phyloP scores from a whole-genome alignment of 2,797 vertebrate species.

The Chelon labrosus region DNA sequence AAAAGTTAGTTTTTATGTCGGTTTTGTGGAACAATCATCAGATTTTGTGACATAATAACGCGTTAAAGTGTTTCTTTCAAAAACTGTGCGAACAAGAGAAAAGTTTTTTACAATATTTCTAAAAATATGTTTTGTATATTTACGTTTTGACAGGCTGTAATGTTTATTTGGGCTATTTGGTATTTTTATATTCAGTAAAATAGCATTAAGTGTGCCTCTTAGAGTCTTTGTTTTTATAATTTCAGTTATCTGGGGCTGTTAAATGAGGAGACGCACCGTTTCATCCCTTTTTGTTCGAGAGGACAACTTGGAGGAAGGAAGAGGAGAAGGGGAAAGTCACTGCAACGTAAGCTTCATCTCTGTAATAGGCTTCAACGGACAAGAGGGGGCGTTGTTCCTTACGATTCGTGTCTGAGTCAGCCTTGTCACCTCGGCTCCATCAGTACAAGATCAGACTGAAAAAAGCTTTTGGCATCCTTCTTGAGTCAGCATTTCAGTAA shows the following conservation, averaged over 20 bases:
- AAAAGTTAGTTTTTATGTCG: neutral
- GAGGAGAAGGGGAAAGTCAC: slow-evolving; percentile 10
- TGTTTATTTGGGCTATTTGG: no score
- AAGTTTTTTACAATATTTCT: no score
- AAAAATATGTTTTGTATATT: no score
- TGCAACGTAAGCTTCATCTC: slow-evolving; percentile 30
- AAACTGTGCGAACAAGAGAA: no score
- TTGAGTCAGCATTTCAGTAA: slow-evolving; percentile 36
- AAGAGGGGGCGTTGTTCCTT: slow-evolving; percentile 37
- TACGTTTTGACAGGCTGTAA: no score
- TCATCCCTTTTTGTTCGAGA: slow-evolving; percentile 47
- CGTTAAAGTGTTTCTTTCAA: no score
- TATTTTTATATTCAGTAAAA: no score
- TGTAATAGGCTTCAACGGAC: slow-evolving; percentile 22
- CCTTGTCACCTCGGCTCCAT: slow-evolving; percentile 1
- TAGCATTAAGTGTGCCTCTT: neutral
- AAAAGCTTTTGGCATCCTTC: slow-evolving; percentile 24
- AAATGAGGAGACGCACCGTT: slow-evolving; percentile 68
- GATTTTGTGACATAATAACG: no score
- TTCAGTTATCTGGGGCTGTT: slow-evolving; percentile 32
- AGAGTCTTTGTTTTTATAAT: slow-evolving; percentile 10
- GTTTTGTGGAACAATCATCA: neutral
- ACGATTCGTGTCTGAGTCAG: neutral
- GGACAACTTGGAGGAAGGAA: slow-evolving; percentile 48
- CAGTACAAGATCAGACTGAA: slow-evolving; percentile 7